Percentiles rank a stretch among this genome's conserved stretches.
These are phyloP conservation scores for Dasypus novemcinctus DNA, from an alignment of 2,113 vertebrate species.

Conservation along the genomic window DNA sequence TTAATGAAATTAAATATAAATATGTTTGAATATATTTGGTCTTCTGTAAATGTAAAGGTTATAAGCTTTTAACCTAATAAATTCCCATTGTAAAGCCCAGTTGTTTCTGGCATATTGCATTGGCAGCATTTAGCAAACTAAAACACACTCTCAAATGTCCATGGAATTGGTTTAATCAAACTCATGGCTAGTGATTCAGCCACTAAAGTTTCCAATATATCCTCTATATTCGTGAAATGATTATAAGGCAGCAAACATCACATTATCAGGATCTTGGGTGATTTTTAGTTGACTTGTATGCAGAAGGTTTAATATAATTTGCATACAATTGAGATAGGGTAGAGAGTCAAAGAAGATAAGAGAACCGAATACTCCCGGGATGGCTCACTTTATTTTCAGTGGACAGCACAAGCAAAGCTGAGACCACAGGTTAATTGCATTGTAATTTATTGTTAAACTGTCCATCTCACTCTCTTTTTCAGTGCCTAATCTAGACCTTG, in stretches of 20 bases:
- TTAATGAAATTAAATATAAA: conserved; percentile 5
- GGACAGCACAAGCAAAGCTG: background rate
- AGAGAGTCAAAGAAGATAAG: background rate
- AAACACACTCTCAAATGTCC: background rate
- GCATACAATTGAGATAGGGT: background rate
- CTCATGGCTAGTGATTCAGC: background rate
- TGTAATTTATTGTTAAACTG: background rate
- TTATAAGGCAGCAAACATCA: background rate
- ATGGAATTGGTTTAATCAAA: conserved; percentile 10
- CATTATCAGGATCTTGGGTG: background rate
- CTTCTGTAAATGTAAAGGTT: background rate
- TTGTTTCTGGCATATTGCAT: too few species aligned
- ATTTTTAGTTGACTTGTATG: background rate
- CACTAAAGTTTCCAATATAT: background rate
- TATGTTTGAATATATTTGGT: background rate
- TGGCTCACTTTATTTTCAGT: background rate
- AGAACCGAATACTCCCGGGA: background rate
- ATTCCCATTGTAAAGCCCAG: too few species aligned
- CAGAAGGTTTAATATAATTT: background rate
- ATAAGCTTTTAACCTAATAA: background rate
- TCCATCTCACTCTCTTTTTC: background rate
- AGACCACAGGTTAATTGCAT: background rate
- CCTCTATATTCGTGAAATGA: background rate
- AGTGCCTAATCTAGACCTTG: too few species aligned
- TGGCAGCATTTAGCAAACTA: too few species aligned